Evolutionary conservation across 2,888 invertebrate genomes (phyloP).

Genomic region (Drosophila histrio): DNA sequence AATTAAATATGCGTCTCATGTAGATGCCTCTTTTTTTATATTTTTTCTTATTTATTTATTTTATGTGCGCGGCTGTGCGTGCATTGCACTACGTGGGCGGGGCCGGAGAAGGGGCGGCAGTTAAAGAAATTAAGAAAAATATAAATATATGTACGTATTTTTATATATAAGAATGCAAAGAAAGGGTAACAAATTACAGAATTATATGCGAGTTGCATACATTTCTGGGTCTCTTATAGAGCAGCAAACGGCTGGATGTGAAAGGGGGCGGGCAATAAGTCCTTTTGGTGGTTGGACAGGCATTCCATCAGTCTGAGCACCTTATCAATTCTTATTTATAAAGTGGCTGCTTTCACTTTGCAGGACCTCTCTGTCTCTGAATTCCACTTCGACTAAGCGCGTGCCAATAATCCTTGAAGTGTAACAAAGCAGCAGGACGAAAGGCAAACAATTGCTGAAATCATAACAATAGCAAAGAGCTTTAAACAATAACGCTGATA

Average conservation of each 20-base stretch:
- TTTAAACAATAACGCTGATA: background rate
- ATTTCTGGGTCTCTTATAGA: slow-evolving; percentile 56
- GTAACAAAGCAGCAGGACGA: slow-evolving; percentile 4
- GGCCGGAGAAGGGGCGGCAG: slow-evolving; percentile 18
- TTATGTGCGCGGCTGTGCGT: slow-evolving; percentile 74
- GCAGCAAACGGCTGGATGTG: background rate
- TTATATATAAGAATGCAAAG: background rate
- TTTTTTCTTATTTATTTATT: slow-evolving; percentile 67
- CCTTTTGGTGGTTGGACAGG: background rate
- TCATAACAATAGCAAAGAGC: slow-evolving; percentile 2
- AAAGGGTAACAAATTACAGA: slow-evolving; percentile 46
- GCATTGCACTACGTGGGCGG: slow-evolving; percentile 52
- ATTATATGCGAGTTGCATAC: slow-evolving; percentile 52
- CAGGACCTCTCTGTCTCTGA: background rate
- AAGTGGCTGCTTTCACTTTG: background rate
- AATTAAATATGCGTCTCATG: slow-evolving; percentile 78
- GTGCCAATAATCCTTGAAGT: slow-evolving; percentile 17
- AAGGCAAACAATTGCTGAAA: slow-evolving; percentile 6
- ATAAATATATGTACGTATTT: background rate
- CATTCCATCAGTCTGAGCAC: background rate
- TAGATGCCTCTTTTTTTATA: slow-evolving; percentile 47
- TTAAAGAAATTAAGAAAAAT: slow-evolving; percentile 58
- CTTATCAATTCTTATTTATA: slow-evolving; percentile 17
- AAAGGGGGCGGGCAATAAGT: background rate
- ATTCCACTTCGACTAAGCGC: background rate